A percentile compares a stretch with the other conserved stretches of the same genome.
Conservation (phyloP, 2,113 vertebrate species). For the Panurus biarmicus region DNA sequence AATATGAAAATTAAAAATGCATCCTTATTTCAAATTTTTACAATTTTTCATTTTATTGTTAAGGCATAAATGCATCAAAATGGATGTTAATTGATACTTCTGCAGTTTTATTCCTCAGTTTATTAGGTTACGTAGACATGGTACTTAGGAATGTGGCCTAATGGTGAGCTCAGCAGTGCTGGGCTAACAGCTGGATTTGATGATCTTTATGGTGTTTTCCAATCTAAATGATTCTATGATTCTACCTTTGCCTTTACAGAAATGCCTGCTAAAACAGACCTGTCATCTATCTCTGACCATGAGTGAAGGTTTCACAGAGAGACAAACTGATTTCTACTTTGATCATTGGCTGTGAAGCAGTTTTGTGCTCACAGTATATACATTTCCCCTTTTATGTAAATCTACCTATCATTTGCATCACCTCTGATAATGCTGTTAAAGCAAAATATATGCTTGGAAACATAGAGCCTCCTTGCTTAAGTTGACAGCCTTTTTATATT, state of each 20-base stretch:
- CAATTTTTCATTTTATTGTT: not conserved
- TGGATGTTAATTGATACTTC: not conserved
- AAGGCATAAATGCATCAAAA: not conserved
- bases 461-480: not conserved
- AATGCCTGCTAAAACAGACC: not conserved
- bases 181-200: not conserved
- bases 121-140: not conserved
- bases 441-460: not conserved
- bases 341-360: not conserved
- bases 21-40: not conserved
- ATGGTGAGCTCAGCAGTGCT: not conserved
- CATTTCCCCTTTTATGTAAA: not conserved
- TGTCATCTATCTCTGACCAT: not conserved
- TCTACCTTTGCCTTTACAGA: not conserved
- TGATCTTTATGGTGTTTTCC: not conserved
- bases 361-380: not conserved
- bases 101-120: not conserved
- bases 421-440: not conserved
- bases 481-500: not conserved
- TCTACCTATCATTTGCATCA: not conserved
- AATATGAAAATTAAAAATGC: not conserved
- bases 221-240: not conserved
- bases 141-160: not conserved
- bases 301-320: not conserved
- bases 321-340: not conserved